Conservation (phyloP, 2,797 vertebrate genomes). For the Remorina albescens region DNA sequence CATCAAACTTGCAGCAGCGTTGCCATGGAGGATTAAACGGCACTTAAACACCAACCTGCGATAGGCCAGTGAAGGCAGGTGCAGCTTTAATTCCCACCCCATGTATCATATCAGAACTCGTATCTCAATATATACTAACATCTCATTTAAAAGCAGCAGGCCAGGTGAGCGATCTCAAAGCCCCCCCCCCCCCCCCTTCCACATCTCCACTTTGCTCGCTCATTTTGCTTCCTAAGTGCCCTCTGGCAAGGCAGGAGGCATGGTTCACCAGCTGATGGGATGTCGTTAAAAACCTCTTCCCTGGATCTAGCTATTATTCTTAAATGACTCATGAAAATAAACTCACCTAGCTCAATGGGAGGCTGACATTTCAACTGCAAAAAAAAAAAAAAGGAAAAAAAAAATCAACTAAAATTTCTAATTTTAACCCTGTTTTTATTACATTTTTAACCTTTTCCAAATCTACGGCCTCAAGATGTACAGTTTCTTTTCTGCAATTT, state of each 20-base stretch:
- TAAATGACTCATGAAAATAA: conserved; percentile 3
- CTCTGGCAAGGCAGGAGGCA: conserved; percentile 42
- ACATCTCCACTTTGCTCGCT: conserved; percentile 1
- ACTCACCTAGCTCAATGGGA: not conserved
- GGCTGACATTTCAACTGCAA: not conserved
- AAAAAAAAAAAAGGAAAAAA: too few relatives aligned
- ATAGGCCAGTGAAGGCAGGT: conserved; percentile 7
- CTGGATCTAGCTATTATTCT: not conserved
- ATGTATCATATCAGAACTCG: not conserved
- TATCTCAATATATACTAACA: conserved; percentile 10
- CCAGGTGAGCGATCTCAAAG: conserved; percentile 7
- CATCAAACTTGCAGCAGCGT: conserved; percentile 61
- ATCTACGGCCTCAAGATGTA: conserved; percentile 6
- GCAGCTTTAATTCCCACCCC: not conserved
- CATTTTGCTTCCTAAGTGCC: conserved; percentile 39
- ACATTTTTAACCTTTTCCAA: conserved; percentile 2
- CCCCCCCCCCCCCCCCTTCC: not conserved
- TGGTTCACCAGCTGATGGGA: conserved; percentile 1
- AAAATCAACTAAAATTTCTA: not conserved
- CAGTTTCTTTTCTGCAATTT: conserved; percentile 23
- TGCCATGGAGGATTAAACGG: conserved; percentile 65
- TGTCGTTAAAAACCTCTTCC: not conserved
- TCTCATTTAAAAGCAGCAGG: conserved; percentile 4
- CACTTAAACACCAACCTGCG: conserved; percentile 31
- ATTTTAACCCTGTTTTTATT: not conserved